These are phyloP conservation scores for Mastacembelus armatus DNA, from an alignment of 2,797 vertebrate species.

Conservation along the genomic window DNA sequence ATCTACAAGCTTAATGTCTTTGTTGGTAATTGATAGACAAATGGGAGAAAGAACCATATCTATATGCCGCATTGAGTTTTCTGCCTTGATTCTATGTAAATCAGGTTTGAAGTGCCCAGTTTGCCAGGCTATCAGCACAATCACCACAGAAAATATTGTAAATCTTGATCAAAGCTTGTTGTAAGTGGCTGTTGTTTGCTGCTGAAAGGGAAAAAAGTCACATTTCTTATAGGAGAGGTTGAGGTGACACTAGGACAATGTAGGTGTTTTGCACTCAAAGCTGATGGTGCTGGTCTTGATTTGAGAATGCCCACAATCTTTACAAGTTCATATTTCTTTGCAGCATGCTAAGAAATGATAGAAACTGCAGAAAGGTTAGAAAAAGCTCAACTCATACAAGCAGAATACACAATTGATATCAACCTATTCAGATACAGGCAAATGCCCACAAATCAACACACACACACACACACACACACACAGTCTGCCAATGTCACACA, in stretches of 20 bases:
- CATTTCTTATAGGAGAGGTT: background rate
- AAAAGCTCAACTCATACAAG: constrained; percentile 20
- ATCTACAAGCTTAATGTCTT: constrained; percentile 18
- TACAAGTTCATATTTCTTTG: constrained; percentile 37
- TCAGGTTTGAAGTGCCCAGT: background rate
- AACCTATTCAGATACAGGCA: constrained; percentile 39
- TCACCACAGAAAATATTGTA: background rate
- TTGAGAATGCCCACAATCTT: constrained; percentile 15
- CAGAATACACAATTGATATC: constrained; percentile 46
- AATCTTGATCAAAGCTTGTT: constrained; percentile 13
- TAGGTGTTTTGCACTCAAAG: background rate
- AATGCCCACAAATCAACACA: constrained; percentile 12
- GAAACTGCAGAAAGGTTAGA: constrained; percentile 6
- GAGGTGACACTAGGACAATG: constrained; percentile 15
- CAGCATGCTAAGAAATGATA: background rate
- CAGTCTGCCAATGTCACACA: background rate
- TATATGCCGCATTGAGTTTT: background rate
- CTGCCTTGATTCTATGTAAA: background rate
- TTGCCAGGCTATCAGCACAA: constrained; percentile 3
- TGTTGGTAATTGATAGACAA: constrained; percentile 24
- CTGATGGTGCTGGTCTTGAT: constrained; percentile 18
- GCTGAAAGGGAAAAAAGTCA: constrained; percentile 8
- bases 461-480: constrained; percentile 11
- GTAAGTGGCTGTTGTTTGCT: constrained; percentile 9
- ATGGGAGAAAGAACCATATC: background rate